A percentile compares a stretch with the other conserved stretches of the same genome.
Evolutionary conservation across 35 echinoderm and acorn worm genomes (phyloP).

Genomic region (Lytechinus pictus): DNA sequence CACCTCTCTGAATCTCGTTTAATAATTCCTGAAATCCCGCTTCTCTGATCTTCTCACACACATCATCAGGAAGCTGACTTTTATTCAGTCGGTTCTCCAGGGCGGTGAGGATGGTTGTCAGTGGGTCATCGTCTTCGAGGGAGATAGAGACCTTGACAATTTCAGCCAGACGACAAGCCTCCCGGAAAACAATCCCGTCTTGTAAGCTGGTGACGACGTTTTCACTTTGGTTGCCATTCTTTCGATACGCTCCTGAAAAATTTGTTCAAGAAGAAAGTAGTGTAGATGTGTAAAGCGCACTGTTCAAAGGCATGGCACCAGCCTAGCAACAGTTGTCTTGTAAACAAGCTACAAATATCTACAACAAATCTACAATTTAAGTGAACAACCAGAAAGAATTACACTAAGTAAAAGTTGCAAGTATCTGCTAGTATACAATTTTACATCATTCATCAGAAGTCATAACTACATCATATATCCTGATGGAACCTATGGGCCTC

Average conservation of each 20-base stretch:
- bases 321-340: background rate
- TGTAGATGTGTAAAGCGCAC: background rate
- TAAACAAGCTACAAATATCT: background rate
- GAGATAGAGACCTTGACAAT: background rate
- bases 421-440: background rate
- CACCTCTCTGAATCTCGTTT: background rate
- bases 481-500: too few relatives aligned
- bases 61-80: background rate
- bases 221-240: background rate
- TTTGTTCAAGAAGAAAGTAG: background rate
- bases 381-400: background rate
- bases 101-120: background rate
- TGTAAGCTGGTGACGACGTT: background rate
- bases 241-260: background rate
- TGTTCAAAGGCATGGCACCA: background rate
- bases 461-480: background rate
- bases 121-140: background rate
- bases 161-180: background rate
- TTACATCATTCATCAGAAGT: background rate
- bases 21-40: background rate
- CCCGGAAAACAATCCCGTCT: background rate
- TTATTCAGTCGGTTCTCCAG: background rate
- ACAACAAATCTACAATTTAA: background rate
- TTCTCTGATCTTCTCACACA: background rate
- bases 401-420: background rate